Evolutionary conservation across 2,113 vertebrate genomes (phyloP).

Genomic region (Hemicordylus capensis): DNA sequence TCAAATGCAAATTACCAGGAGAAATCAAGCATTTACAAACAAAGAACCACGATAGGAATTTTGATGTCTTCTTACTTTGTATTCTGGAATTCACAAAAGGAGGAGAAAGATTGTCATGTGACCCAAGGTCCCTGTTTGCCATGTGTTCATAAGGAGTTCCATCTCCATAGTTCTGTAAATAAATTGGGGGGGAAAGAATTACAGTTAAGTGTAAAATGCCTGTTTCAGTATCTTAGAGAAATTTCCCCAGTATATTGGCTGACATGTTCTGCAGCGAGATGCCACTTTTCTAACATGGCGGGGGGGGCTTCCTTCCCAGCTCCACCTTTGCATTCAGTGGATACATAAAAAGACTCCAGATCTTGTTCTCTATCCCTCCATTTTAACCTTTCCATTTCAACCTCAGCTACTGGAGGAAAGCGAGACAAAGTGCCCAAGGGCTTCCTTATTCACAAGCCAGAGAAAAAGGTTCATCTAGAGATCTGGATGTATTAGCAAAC

Average conservation of each 20-base stretch:
- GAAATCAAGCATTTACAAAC: background rate
- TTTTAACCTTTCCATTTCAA: background rate
- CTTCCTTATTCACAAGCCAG: background rate
- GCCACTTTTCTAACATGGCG: too few relatives aligned
- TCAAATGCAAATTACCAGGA: rapidly evolving
- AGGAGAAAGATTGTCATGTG: constrained; percentile 93
- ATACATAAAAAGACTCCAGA: background rate
- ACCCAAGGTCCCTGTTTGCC: constrained; percentile 86
- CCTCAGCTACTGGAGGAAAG: background rate
- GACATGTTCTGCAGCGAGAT: too few relatives aligned
- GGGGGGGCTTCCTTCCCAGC: too few relatives aligned
- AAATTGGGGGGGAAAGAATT: constrained; percentile 12
- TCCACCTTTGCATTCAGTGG: too few relatives aligned
- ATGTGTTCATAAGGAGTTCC: constrained; percentile 89
- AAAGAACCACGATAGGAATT: background rate
- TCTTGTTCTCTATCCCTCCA: background rate
- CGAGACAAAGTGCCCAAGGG: background rate
- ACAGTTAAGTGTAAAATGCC: background rate
- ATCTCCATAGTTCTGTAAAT: constrained; percentile 88
- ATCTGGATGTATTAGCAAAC: too few relatives aligned
- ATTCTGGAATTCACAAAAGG: constrained; percentile 92
- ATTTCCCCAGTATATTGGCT: background rate
- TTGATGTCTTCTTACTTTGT: constrained; percentile 82
- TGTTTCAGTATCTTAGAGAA: background rate
- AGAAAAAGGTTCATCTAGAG: background rate